These are phyloP conservation scores for Automeris io DNA, from an alignment of 2,888 invertebrate genomes.

Conservation along the genomic window DNA sequence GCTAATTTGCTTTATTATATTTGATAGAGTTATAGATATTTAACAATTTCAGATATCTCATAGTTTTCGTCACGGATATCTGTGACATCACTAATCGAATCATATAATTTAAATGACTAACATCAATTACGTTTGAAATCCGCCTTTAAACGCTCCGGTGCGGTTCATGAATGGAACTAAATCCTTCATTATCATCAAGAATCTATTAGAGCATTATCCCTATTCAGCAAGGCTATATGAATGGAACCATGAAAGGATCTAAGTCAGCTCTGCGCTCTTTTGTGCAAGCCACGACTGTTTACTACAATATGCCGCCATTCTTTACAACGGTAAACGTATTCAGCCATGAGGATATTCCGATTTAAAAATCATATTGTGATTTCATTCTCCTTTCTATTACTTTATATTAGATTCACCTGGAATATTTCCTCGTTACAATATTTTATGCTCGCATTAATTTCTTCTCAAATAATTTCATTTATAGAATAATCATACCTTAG, in stretches of 20 bases:
- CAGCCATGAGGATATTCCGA: background rate
- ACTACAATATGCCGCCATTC: background rate
- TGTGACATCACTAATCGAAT: no score
- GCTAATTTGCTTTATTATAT: no score
- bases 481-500: no score
- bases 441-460: no score
- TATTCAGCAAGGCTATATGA: slow-evolving; percentile 17
- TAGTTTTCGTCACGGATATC: no score
- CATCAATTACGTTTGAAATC: background rate
- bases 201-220: slow-evolving; percentile 23
- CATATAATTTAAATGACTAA: background rate
- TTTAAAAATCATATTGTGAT: background rate
- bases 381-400: background rate
- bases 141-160: background rate
- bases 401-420: no score
- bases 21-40: no score
- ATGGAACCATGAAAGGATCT: slow-evolving; percentile 15
- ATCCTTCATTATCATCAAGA: slow-evolving; percentile 20
- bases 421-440: no score
- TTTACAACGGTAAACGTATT: background rate
- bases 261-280: slow-evolving; percentile 9
- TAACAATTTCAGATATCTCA: no score
- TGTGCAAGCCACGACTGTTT: slow-evolving; percentile 12
- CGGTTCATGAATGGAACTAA: background rate
- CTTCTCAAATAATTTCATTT: no score